Base-by-base conservation (phyloP, 2,113 vertebrate genomes). In the Irena cyanogastra region DNA sequence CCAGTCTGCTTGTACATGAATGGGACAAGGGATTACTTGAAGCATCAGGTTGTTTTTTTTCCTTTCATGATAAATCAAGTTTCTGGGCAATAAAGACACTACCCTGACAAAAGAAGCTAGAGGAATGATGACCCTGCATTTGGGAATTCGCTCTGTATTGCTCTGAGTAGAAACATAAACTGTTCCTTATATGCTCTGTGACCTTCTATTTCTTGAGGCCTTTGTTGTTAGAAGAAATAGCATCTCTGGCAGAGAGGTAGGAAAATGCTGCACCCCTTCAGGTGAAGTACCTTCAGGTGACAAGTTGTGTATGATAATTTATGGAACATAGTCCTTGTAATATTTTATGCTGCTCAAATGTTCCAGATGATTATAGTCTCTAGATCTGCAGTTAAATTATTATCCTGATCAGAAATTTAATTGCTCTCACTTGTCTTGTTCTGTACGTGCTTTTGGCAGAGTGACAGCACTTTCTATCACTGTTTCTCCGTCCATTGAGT, bases 331-430 rank as follows among this genome's bases (percentile, higher is more conserved):
- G 47, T 56, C 64, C 69, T 80, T 68, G 35, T 83, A 81, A 75
- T 93, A 90, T 91, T 93, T 95, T 95, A 88, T 80, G 66, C 31
- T 70, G 31, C 50, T 87, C 83, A 96, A 86, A 80, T 70, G 83
- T 92, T 96, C 82, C 92, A 93, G 89, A 78, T 96, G 82, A 97
- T 96, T 95, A 87, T 84, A 93, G 90, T 94, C 79, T 83, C 92
- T 56, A 94, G 90, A 96, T 92, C 82, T 93, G 61, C 84, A 57
- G 89, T 86, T 95, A 97, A 97, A 95, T 96, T 97, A 96, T 94
- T 94, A 94, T 92, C 84, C 90, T 96, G 92, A 96, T 97, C 95
- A 96, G 92, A 94, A 96, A 94, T 93, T 91, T 97, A 94, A 97
- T 95, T 96, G 87, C 92, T 91, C 87, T 97, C 96, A 94, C 96